Evolutionary conservation across 2,888 invertebrate species (phyloP).

Genomic region (Crossocerus cetratus): DNA sequence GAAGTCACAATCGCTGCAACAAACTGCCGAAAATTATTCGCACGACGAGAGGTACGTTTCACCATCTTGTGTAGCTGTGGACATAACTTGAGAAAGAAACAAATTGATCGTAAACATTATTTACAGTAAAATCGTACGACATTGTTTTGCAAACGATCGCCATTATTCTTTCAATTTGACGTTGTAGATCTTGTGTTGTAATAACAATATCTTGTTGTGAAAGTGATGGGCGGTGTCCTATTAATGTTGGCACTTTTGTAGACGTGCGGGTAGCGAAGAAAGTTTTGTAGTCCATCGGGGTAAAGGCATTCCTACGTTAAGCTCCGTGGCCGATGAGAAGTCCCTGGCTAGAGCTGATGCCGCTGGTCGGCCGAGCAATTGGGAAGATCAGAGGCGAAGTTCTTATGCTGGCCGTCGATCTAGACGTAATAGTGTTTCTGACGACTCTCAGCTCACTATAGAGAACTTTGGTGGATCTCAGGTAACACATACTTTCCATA

Average conservation of each 20-base stretch:
- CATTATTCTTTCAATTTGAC: no score
- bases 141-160: no score
- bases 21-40: slow-evolving; percentile 72
- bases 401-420: slow-evolving; percentile 91
- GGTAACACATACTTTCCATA: slow-evolving; percentile 56
- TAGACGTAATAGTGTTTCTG: slow-evolving; percentile 88
- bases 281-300: slow-evolving; percentile 91
- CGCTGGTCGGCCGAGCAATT: slow-evolving; percentile 92
- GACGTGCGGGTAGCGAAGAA: slow-evolving; percentile 79
- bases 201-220: no score
- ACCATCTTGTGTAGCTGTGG: not conserved
- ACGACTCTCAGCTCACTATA: slow-evolving; percentile 93
- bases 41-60: slow-evolving; percentile 71
- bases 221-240: no score
- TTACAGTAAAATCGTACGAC: no score
- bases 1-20: slow-evolving; percentile 76
- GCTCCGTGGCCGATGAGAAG: slow-evolving; percentile 84
- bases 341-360: slow-evolving; percentile 78
- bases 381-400: slow-evolving; percentile 85
- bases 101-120: no score
- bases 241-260: slow-evolving; percentile 34
- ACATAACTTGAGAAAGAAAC: not conserved
- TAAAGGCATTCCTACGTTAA: slow-evolving; percentile 87
- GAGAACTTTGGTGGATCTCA: slow-evolving; percentile 96
- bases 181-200: no score